A percentile compares a stretch with the other conserved stretches of the same genome.
Conservation (phyloP, 2,888 invertebrate genomes). For the Platypus cylindrus region DNA sequence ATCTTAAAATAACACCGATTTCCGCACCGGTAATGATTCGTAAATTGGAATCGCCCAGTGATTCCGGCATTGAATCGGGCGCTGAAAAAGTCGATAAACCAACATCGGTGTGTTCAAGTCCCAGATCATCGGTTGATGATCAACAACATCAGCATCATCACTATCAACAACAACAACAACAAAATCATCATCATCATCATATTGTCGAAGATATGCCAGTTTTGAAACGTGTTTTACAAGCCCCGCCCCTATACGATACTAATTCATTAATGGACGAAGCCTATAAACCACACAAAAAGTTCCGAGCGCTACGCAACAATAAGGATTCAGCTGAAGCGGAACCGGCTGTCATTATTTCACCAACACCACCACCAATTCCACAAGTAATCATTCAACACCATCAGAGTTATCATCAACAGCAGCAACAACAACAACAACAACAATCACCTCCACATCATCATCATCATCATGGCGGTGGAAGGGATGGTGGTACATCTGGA, state of each 20-base stretch:
- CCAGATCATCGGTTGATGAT: constrained; percentile 72
- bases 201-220: constrained; percentile 86
- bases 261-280: constrained; percentile 88
- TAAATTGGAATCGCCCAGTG: constrained; percentile 82
- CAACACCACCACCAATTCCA: constrained; percentile 26
- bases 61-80: constrained; percentile 88
- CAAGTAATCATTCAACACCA: too few species aligned
- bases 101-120: constrained; percentile 75
- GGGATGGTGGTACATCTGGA: too few species aligned
- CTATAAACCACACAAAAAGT: constrained; percentile 92
- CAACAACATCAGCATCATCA: too few species aligned
- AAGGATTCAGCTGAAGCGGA: constrained; percentile 73
- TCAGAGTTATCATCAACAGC: too few species aligned
- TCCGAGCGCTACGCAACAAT: constrained; percentile 61
- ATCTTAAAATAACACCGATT: constrained; percentile 61
- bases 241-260: constrained; percentile 83
- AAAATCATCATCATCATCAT: too few species aligned
- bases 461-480: too few species aligned
- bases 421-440: constrained; percentile 16
- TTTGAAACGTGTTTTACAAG: constrained; percentile 80
- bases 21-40: constrained; percentile 37
- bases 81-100: constrained; percentile 76
- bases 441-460: constrained; percentile 24
- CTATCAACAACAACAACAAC: too few species aligned
- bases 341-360: constrained; percentile 40